phyloP scores from a whole-genome alignment of 2,797 vertebrate genomes.

The Poecilia gillii region DNA sequence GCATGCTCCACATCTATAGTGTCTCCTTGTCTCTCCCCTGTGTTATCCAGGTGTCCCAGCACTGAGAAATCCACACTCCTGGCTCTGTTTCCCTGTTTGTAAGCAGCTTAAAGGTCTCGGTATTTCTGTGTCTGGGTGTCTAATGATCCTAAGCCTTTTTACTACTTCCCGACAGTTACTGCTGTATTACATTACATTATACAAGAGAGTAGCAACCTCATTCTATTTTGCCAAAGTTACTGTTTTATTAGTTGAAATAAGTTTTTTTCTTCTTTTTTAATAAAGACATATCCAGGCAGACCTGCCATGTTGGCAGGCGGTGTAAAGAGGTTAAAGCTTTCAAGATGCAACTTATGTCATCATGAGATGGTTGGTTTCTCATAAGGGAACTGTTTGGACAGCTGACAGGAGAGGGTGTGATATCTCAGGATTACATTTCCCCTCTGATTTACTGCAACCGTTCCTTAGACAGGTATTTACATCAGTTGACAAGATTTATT shows the following conservation, averaged over 20 bases:
- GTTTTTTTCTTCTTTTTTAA: neutral
- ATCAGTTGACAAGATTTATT: constrained; percentile 25
- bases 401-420: constrained; percentile 47
- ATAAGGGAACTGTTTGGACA: constrained; percentile 46
- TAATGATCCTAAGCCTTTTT: constrained; percentile 58
- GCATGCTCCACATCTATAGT: constrained; percentile 2
- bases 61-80: constrained; percentile 32
- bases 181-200: constrained; percentile 22
- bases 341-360: constrained; percentile 24
- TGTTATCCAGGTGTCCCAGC: constrained; percentile 34
- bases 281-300: constrained; percentile 14
- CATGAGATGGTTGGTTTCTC: constrained; percentile 39
- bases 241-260: neutral
- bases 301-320: constrained; percentile 13
- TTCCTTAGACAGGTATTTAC: constrained; percentile 6
- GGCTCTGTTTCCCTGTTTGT: constrained; percentile 28
- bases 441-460: constrained; percentile 41
- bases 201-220: neutral
- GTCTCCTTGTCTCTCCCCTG: constrained; percentile 1
- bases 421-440: constrained; percentile 31
- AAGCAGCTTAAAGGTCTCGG: constrained; percentile 33
- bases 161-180: constrained; percentile 51
- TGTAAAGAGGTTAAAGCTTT: constrained; percentile 20
- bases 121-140: constrained; percentile 52
- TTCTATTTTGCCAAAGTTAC: neutral